Evolutionary conservation across 2,113 vertebrate species (phyloP), one percentile per base, ranked within the genome.

Genomic region (Oreochromis spilurus): DNA sequence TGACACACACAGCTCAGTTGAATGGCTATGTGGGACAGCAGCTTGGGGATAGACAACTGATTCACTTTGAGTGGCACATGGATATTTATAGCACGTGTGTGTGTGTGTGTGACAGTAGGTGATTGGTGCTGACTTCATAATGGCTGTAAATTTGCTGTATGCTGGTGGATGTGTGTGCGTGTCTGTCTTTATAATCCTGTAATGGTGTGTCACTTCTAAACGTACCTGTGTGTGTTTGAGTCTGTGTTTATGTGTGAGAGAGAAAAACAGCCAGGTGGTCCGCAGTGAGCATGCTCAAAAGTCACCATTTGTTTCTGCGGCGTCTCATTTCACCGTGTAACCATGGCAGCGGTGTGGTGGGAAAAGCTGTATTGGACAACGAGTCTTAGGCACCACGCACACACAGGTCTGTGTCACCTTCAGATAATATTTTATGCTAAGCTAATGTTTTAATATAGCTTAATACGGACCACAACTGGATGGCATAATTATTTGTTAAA

Each of bases 1-100:
- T 5, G 9, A 48, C 67, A 90, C 91, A 87, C 89, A 85, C 77
- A 89, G 65, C 87, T 91, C 89, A 94, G 87, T 86, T 92, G 89
- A 94, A 80, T 88, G 88, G 88, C 40, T 94, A 92, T 94, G 90
- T 95, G 93, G 92, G 94, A 90, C 92, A 94, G 89, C 88, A 94
- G 94, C 92, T 95, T 84, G 89, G 94, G 90, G 92, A 94, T 89
- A 91, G 91, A 91, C 92, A 91, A 93, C 93, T 87, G 91, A 95
- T 92, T 93, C 90, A 86, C 85, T 94, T 92, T 94, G 92, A 95
- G 91, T 93, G 93, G 88, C 93, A 93, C 84, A 72, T 80, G 57
- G 89, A 90, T 94, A 95, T 95, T 91, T 93, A 93, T 94, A 91
- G 87, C 72, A 5, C 1, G 5, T 54, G 45, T 62, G 43, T 62